Conservation (phyloP, 2,113 vertebrate genomes). For the Corythoichthys haematopterus region DNA sequence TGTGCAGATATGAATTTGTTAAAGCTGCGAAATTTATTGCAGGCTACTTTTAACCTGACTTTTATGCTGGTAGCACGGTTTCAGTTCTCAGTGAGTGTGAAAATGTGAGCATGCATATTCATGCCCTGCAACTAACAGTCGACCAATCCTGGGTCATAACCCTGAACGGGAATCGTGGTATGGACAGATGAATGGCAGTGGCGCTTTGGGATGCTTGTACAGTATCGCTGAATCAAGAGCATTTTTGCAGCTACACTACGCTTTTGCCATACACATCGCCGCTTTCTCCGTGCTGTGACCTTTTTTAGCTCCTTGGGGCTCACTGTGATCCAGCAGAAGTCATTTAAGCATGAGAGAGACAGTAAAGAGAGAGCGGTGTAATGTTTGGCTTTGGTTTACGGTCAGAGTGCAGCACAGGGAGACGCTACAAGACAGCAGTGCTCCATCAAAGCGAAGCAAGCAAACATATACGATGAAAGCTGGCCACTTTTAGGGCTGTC, state of each 20-base stretch:
- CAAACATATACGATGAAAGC: conserved; percentile 2
- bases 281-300: conserved; percentile 40
- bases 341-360: conserved; percentile 35
- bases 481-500: not conserved
- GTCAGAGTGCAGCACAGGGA: conserved; percentile 3
- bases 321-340: conserved; percentile 35
- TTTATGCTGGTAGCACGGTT: too few relatives aligned
- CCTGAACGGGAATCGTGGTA: not conserved
- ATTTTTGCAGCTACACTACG: conserved; percentile 23
- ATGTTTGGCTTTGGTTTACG: conserved; percentile 41
- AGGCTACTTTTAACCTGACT: too few relatives aligned
- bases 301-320: conserved; percentile 41
- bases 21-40: too few relatives aligned
- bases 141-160: not conserved
- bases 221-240: conserved; percentile 51
- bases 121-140: too few relatives aligned
- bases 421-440: conserved; percentile 8
- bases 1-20: too few relatives aligned
- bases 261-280: not conserved
- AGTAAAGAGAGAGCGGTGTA: conserved; percentile 28
- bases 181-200: not conserved
- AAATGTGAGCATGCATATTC: too few relatives aligned
- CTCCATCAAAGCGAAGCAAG: conserved; percentile 5
- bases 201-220: conserved; percentile 50
- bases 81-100: too few relatives aligned